A percentile compares a stretch with the other conserved stretches of the same genome.
Evolutionary conservation across 2,888 invertebrate genomes (phyloP).

Genomic region (Cerastis leucographa): DNA sequence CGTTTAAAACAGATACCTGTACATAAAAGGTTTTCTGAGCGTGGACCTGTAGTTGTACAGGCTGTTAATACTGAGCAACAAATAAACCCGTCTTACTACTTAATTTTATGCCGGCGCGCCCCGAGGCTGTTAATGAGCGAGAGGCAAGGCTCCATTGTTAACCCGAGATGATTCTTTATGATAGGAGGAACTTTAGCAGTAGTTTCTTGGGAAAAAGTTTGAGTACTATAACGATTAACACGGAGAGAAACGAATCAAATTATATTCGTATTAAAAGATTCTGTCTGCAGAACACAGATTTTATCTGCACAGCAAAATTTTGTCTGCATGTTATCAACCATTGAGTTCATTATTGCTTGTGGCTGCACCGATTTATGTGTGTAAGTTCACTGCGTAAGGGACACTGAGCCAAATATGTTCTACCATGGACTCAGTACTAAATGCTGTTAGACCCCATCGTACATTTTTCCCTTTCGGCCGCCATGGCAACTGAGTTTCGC

Average conservation of each 20-base stretch:
- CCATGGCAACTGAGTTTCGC: no score
- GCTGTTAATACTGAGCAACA: slow-evolving; percentile 60
- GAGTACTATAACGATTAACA: slow-evolving; percentile 3
- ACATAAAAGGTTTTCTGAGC: slow-evolving; percentile 30
- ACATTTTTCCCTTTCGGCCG: no score
- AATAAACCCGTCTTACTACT: slow-evolving; percentile 64
- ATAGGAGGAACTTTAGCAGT: slow-evolving; percentile 13
- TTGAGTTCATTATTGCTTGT: neutral
- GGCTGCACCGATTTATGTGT: no score
- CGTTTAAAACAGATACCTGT: slow-evolving; percentile 19
- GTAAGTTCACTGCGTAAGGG: neutral
- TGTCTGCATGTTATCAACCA: neutral
- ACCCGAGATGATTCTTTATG: slow-evolving; percentile 31
- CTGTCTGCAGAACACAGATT: neutral
- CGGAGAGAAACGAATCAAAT: neutral
- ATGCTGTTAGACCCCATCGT: neutral
- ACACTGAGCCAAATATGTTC: neutral
- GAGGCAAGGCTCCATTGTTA: slow-evolving; percentile 50
- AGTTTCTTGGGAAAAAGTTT: neutral
- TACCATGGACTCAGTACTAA: neutral
- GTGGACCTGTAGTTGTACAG: slow-evolving; percentile 28
- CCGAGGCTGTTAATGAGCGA: slow-evolving; percentile 58
- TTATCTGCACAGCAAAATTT: neutral
- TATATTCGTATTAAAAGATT: neutral
- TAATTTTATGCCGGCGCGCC: slow-evolving; percentile 63